Evolutionary conservation across 2,797 vertebrate species (phyloP).

Genomic region (Helarctos malayanus): DNA sequence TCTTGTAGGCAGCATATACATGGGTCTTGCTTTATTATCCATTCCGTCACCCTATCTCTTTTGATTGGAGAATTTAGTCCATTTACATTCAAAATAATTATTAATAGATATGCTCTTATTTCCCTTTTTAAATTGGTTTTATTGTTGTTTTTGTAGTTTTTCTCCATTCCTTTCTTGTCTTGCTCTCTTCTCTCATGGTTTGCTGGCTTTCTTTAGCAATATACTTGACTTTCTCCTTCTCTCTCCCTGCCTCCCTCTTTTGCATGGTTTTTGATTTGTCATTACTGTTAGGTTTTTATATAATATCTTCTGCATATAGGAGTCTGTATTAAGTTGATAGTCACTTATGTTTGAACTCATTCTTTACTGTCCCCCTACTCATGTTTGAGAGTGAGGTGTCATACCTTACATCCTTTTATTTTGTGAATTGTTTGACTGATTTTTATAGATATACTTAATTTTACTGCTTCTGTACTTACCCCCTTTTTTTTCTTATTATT

Average conservation of each 20-base stretch:
- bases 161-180: neutral
- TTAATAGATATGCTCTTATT: neutral
- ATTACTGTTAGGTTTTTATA: neutral
- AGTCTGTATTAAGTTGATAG: neutral
- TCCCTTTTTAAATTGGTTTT: neutral
- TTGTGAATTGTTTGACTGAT: neutral
- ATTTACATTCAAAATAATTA: neutral
- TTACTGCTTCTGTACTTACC: neutral
- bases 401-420: neutral
- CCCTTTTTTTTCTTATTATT: neutral
- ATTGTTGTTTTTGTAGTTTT: neutral
- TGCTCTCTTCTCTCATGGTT: neutral
- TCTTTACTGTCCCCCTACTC: neutral
- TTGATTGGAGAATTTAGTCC: neutral
- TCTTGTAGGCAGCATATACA: neutral
- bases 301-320: neutral
- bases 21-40: neutral
- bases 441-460: neutral
- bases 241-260: neutral
- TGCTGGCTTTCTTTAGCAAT: neutral
- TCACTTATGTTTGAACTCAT: neutral
- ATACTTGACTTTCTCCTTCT: neutral
- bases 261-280: neutral
- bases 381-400: neutral
- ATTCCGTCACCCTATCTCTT: neutral